Conservation (phyloP, 1,140 invertebrate genomes). For the Calliphora vicina region DNA sequence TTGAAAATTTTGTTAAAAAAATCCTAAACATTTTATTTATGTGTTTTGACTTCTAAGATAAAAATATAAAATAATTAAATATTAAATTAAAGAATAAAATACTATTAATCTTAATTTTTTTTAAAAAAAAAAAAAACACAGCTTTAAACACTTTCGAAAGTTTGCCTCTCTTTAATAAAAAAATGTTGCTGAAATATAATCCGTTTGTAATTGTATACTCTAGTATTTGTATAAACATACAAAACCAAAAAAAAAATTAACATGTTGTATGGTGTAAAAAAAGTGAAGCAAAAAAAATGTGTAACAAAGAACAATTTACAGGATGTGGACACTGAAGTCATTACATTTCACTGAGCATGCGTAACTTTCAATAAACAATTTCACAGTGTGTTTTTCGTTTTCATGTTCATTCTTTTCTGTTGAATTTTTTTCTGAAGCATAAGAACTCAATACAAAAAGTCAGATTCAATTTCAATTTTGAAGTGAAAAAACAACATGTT, state of each 20-base stretch:
- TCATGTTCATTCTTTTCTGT: neutral
- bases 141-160: neutral
- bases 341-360: slow-evolving; percentile 23
- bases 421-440: neutral
- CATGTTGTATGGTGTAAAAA: neutral
- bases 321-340: slow-evolving; percentile 14
- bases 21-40: no score
- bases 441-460: neutral
- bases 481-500: neutral
- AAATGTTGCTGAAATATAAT: neutral
- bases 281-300: neutral
- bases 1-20: no score
- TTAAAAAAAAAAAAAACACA: no score
- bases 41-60: no score
- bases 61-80: no score
- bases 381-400: neutral
- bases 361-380: slow-evolving; percentile 10
- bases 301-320: slow-evolving; percentile 15
- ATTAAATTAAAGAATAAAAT: no score
- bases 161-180: neutral
- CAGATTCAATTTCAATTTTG: neutral
- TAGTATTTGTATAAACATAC: neutral
- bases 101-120: no score
- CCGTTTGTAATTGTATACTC: neutral
- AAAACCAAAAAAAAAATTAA: neutral